These are phyloP conservation scores for Turdus rufiventris DNA, from an alignment of 2,113 vertebrate genomes.

Conservation along the genomic window DNA sequence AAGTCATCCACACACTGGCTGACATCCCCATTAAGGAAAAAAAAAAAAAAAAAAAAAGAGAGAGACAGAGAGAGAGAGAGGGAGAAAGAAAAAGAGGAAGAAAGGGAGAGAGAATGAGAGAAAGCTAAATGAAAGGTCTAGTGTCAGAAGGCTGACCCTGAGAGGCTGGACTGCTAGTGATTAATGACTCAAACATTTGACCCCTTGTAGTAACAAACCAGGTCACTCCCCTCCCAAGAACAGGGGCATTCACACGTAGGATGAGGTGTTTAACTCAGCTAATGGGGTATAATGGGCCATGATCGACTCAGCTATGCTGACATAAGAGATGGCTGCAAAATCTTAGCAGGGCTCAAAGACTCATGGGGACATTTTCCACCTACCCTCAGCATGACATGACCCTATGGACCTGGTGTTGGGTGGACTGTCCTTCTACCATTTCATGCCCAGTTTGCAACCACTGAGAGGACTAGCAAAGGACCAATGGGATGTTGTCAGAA, in stretches of 20 bases:
- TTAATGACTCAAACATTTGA: background rate
- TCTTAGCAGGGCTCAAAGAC: too few species aligned
- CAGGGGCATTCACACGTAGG: accelerated
- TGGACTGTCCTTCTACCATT: background rate
- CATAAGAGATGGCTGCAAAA: background rate
- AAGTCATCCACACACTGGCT: background rate
- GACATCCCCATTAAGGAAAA: background rate
- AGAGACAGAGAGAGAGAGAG: accelerated
- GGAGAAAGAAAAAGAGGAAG: background rate
- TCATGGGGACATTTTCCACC: background rate
- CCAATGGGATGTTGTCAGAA: background rate
- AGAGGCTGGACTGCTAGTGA: background rate
- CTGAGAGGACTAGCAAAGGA: background rate
- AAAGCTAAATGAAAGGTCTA: background rate
- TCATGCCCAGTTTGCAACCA: background rate
- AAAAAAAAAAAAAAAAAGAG: background rate
- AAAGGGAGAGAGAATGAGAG: background rate
- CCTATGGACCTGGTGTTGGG: background rate
- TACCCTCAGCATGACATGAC: background rate
- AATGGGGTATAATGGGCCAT: background rate
- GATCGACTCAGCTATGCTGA: accelerated
- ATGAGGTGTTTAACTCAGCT: background rate
- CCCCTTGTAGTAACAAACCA: background rate
- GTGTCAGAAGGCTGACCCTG: background rate
- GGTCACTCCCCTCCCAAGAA: background rate